A percentile compares a stretch with the other conserved stretches of the same genome.
phyloP scores from a whole-genome alignment of 2,797 vertebrate genomes.

The Thamnophis elegans region DNA sequence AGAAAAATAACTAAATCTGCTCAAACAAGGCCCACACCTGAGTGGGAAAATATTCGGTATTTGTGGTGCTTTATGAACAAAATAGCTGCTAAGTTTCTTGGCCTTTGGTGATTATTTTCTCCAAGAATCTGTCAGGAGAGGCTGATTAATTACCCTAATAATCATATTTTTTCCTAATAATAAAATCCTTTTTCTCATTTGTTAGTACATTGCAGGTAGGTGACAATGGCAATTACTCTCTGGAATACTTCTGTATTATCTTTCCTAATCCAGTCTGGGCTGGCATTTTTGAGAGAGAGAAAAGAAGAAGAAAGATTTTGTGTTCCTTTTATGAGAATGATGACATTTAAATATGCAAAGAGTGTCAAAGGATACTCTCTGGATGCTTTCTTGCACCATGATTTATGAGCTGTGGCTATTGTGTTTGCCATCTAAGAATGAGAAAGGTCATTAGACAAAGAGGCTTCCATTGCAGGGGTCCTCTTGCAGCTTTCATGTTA shows the following conservation, averaged over 20 bases:
- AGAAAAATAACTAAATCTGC: slow-evolving; percentile 51
- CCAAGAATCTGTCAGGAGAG: slow-evolving; percentile 79
- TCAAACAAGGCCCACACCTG: slow-evolving; percentile 52
- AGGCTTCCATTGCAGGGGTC: slow-evolving; percentile 59
- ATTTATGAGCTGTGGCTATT: slow-evolving; percentile 78
- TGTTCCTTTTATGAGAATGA: slow-evolving; percentile 73
- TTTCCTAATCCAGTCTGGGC: slow-evolving; percentile 74
- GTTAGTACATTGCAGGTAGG: slow-evolving; percentile 80
- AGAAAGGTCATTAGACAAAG: slow-evolving; percentile 74
- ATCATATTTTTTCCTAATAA: slow-evolving; percentile 79
- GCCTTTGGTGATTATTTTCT: slow-evolving; percentile 71
- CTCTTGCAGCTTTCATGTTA: slow-evolving; percentile 58
- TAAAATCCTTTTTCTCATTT: slow-evolving; percentile 79
- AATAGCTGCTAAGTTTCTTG: slow-evolving; percentile 66
- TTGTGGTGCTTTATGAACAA: slow-evolving; percentile 67
- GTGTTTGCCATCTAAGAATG: slow-evolving; percentile 70
- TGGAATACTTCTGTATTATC: slow-evolving; percentile 82
- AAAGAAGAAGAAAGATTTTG: slow-evolving; percentile 67
- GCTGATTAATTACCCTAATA: slow-evolving; percentile 91
- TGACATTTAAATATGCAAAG: slow-evolving; percentile 82
- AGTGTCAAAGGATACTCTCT: slow-evolving; percentile 68
- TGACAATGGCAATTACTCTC: slow-evolving; percentile 85
- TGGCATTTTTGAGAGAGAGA: slow-evolving; percentile 75
- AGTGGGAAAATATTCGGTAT: slow-evolving; percentile 56
- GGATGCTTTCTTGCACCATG: slow-evolving; percentile 70